Evolutionary conservation across 1,140 invertebrate species (phyloP), one percentile per base, ranked within the genome.

Genomic region (Saccostrea glomerata): DNA sequence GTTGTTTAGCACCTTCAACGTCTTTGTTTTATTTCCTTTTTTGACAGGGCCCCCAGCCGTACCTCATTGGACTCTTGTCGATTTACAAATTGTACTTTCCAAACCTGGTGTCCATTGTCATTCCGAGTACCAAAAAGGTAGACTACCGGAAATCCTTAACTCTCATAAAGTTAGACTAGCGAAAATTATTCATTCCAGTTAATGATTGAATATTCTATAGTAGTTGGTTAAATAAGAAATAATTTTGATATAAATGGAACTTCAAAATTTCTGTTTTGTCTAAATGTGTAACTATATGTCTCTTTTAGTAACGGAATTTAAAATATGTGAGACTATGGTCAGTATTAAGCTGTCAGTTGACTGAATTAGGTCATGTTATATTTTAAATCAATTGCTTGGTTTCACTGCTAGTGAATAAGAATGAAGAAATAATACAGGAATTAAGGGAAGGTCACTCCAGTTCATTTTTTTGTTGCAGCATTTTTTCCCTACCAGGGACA

Each of bases 61-160:
- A 91, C 87, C 60, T 94, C 5, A 89, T 90, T 36, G 93, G 93
- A 36, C 86, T 94, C 20, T 87, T 94, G 85, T 92, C 91, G 4
- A 92, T 93, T 40, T 94, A 94, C 88, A 92, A 93, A 83, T 82
- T 93, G 12, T 94, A 92, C 87, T 92, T 91, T 70, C 93, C 93
- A 20, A 92, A 92, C 85, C 86, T 94, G 70, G 91, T 94, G 20
- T 87, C 92, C 20, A 89, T 92, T 58, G 91, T 90, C 20, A 87
- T 92, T 60, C 90, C 90, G 7, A 88, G 89, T 56, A 90, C 89
- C 40, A 90, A 90, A 84, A 91, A 89, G 88, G 92, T 89, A 58
- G 54, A 54, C 9, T 82, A 83, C 20, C 9, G 9, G 47, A 60
- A 15, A 60, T 60, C 58, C 9, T 15, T 0, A 47, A 47, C 9